These are phyloP conservation scores for Coenonympha glycerion DNA, from an alignment of 2,888 invertebrate species.

Conservation along the genomic window DNA sequence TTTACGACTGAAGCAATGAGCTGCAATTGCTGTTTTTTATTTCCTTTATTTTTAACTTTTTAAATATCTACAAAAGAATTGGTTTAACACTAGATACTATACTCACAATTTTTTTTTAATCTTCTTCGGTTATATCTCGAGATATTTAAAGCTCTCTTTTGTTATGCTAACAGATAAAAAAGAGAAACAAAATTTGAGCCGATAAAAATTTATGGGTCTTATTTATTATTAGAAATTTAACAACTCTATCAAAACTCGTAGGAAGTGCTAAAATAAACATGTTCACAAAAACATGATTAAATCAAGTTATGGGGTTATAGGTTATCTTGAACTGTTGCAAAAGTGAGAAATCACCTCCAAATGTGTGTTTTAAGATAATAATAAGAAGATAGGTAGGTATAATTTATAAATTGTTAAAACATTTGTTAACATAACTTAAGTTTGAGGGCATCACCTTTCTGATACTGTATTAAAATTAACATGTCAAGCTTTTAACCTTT, in stretches of 20 bases:
- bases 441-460: neutral
- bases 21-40: too few relatives aligned
- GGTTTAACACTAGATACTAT: too few relatives aligned
- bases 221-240: conserved; percentile 1
- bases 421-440: neutral
- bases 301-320: conserved; percentile 15
- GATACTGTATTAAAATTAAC: neutral
- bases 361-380: conserved; percentile 4
- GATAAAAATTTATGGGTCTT: conserved; percentile 2
- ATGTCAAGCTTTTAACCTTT: neutral
- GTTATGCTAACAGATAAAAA: conserved; percentile 6
- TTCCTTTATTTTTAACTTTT: too few relatives aligned
- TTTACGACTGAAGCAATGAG: too few relatives aligned
- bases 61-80: too few relatives aligned
- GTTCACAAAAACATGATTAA: conserved; percentile 6
- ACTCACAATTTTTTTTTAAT: too few relatives aligned
- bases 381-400: too few relatives aligned
- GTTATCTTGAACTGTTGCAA: conserved; percentile 3
- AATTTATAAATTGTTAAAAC: conserved; percentile 12
- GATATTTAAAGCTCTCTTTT: too few relatives aligned
- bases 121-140: too few relatives aligned
- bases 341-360: conserved; percentile 14
- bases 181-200: neutral
- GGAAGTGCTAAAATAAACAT: conserved; percentile 8
- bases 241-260: conserved; percentile 14